Evolutionary conservation across 2,888 invertebrate species (phyloP).

Genomic region (Abrostola triplasia): DNA sequence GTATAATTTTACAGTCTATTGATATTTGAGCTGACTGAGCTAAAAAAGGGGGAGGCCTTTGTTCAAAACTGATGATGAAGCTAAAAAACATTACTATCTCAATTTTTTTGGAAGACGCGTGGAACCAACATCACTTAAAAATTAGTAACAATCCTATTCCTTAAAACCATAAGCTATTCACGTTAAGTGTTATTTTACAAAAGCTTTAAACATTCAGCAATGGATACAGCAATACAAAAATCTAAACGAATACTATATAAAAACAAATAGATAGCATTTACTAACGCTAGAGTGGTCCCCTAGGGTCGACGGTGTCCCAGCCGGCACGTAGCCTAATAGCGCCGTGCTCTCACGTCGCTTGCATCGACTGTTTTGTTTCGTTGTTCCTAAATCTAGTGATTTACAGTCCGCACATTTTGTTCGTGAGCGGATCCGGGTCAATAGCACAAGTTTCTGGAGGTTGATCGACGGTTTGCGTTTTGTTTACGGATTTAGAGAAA

Average conservation of each 20-base stretch:
- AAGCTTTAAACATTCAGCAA: neutral
- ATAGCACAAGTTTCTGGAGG: constrained; percentile 40
- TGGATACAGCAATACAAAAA: constrained; percentile 1
- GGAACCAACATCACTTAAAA: too few relatives aligned
- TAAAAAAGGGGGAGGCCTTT: too few relatives aligned
- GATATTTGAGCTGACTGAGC: too few relatives aligned
- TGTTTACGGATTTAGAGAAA: constrained; percentile 24
- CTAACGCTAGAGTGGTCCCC: constrained; percentile 17
- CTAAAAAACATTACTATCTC: too few relatives aligned
- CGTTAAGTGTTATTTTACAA: too few relatives aligned
- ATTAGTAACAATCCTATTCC: too few relatives aligned
- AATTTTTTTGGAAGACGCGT: too few relatives aligned
- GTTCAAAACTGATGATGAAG: too few relatives aligned
- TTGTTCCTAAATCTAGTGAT: constrained; percentile 61
- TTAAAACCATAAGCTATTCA: too few relatives aligned
- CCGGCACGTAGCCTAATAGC: constrained; percentile 59
- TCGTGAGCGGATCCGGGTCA: constrained; percentile 57
- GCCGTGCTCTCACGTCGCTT: constrained; percentile 66
- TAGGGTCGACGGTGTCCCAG: constrained; percentile 28
- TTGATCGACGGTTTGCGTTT: constrained; percentile 44
- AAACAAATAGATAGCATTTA: constrained; percentile 21
- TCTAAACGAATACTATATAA: constrained; percentile 2
- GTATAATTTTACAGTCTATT: too few relatives aligned
- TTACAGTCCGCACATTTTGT: constrained; percentile 69
- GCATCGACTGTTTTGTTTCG: constrained; percentile 64